phyloP scores from a whole-genome alignment of 2,113 vertebrate genomes.

The Cacatua alba region DNA sequence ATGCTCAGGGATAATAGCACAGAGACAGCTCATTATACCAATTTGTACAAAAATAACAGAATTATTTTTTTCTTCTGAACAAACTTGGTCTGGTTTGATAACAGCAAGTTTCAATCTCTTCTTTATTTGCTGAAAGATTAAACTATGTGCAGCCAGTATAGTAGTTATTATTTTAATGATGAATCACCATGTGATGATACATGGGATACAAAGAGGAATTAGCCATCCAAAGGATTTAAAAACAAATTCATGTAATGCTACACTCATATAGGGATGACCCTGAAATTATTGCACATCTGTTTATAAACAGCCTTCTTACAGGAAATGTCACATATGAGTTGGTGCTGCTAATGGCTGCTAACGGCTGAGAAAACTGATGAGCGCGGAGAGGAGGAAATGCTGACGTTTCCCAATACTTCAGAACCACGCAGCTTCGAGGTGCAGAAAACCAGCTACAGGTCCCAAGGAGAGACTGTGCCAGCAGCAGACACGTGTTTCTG shows the following conservation, averaged over 20 bases:
- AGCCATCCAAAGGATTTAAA: background rate
- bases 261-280: background rate
- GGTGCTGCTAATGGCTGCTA: background rate
- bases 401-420: background rate
- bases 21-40: slow-evolving; percentile 62
- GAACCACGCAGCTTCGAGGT: background rate
- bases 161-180: slow-evolving; percentile 6
- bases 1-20: slow-evolving; percentile 35
- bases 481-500: background rate
- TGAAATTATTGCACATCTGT: background rate
- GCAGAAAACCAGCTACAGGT: background rate
- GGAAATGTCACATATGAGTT: background rate
- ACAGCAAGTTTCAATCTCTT: slow-evolving; percentile 58
- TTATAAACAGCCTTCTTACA: background rate
- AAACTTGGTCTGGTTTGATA: slow-evolving; percentile 48
- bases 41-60: slow-evolving; percentile 57
- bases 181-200: background rate
- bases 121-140: slow-evolving; percentile 33
- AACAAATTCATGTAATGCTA: background rate
- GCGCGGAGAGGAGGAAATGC: fast-evolving
- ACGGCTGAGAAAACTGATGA: background rate
- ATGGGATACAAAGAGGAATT: background rate
- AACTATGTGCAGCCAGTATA: background rate
- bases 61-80: slow-evolving; percentile 51
- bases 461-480: background rate